These are phyloP conservation scores for Lithosia quadra DNA, from an alignment of 2,888 invertebrate genomes.

Conservation along the genomic window DNA sequence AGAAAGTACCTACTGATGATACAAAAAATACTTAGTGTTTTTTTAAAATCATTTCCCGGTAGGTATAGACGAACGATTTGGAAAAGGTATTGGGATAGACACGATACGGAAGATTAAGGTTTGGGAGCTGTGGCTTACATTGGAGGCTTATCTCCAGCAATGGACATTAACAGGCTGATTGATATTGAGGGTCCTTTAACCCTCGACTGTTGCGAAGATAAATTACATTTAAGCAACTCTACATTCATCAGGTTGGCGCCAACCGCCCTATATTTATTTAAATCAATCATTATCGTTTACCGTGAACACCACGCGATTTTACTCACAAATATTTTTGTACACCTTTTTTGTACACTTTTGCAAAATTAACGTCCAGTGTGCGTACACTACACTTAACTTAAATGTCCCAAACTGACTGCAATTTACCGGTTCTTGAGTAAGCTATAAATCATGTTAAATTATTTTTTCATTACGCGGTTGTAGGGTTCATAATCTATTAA, in stretches of 20 bases:
- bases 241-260: slow-evolving; percentile 39
- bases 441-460: slow-evolving; percentile 85
- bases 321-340: slow-evolving; percentile 59
- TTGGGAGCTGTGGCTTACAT: too few relatives aligned
- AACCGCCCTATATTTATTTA: slow-evolving; percentile 70
- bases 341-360: slow-evolving; percentile 55
- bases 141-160: background rate
- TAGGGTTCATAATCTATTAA: slow-evolving; percentile 80
- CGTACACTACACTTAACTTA: slow-evolving; percentile 82
- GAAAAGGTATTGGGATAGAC: too few relatives aligned
- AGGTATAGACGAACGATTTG: too few relatives aligned
- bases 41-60: too few relatives aligned
- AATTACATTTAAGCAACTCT: slow-evolving; percentile 40
- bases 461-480: slow-evolving; percentile 80
- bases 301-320: slow-evolving; percentile 62
- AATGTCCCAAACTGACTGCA: slow-evolving; percentile 83
- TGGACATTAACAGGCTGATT: background rate
- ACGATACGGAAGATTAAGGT: background rate
- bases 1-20: too few relatives aligned
- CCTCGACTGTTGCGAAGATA: slow-evolving; percentile 28
- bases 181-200: slow-evolving; percentile 7
- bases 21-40: too few relatives aligned
- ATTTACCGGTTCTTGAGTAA: slow-evolving; percentile 82
- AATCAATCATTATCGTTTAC: slow-evolving; percentile 65
- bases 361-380: slow-evolving; percentile 71